Percentiles rank a stretch among this genome's conserved stretches.
These are phyloP conservation scores for Himalopsyche kuldschensis DNA, from an alignment of 2,888 invertebrate genomes.

Conservation along the genomic window DNA sequence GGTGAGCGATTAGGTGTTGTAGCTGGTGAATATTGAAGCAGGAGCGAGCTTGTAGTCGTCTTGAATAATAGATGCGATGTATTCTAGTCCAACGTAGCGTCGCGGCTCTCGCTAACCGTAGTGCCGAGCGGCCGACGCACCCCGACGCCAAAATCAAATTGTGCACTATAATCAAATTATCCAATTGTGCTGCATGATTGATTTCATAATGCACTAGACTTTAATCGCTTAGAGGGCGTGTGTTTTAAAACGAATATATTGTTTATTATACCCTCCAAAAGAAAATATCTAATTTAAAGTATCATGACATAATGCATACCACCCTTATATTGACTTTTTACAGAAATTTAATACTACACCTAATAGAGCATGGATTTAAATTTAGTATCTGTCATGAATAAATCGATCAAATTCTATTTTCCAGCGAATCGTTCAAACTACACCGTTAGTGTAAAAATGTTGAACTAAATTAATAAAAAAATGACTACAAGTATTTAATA, in stretches of 20 bases:
- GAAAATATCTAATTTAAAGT: too few species aligned
- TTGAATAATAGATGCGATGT: slow-evolving; percentile 17
- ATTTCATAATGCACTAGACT: neutral
- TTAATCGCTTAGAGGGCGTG: neutral
- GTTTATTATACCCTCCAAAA: neutral
- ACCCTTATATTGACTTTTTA: too few species aligned
- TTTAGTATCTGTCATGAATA: too few species aligned
- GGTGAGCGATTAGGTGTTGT: slow-evolving; percentile 33
- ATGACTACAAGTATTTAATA: too few species aligned
- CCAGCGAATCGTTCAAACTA: too few species aligned
- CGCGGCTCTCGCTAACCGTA: neutral
- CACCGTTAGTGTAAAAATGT: too few species aligned
- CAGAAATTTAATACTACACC: too few species aligned
- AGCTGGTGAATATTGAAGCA: slow-evolving; percentile 23
- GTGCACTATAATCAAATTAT: slow-evolving; percentile 25
- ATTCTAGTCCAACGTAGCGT: neutral
- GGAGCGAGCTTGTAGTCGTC: neutral
- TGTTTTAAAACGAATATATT: neutral
- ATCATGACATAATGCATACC: too few species aligned
- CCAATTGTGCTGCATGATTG: slow-evolving; percentile 21
- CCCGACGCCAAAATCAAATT: slow-evolving; percentile 15
- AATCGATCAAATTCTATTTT: too few species aligned
- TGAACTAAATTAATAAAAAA: too few species aligned
- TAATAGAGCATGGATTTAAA: too few species aligned
- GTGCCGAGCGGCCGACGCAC: neutral